phyloP scores from a whole-genome alignment of 64 coral and sea anemone genomes.

The Orbicella faveolata region DNA sequence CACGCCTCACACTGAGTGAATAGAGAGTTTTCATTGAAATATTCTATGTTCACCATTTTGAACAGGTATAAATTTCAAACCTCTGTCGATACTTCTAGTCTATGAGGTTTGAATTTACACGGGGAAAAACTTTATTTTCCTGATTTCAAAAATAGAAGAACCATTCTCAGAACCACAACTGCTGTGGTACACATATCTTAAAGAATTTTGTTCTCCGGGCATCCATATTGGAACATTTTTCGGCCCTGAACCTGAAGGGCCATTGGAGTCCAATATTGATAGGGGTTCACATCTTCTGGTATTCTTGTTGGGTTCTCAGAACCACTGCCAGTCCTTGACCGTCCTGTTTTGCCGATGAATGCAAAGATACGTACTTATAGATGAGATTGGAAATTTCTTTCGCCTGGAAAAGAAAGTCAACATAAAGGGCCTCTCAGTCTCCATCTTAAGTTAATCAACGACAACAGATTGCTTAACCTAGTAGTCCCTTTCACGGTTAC shows the following conservation, averaged over 20 bases:
- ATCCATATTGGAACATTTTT: not conserved
- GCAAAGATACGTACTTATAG: conserved; percentile 48
- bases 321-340: conserved; percentile 48
- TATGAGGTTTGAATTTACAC: too few relatives aligned
- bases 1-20: not conserved
- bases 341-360: conserved; percentile 38
- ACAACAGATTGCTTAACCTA: too few relatives aligned
- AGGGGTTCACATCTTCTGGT: not conserved
- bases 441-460: not conserved
- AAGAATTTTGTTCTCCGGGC: not conserved
- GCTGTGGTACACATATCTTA: not conserved
- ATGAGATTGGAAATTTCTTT: conserved; percentile 62
- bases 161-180: not conserved
- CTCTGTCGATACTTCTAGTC: too few relatives aligned
- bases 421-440: not conserved
- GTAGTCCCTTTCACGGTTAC: too few relatives aligned
- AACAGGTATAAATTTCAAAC: not conserved
- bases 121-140: too few relatives aligned
- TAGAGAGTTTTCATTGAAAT: not conserved
- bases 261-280: not conserved
- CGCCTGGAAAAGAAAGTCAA: conserved; percentile 15
- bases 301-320: conserved; percentile 27
- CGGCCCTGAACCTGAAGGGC: not conserved
- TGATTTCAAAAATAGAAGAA: not conserved
- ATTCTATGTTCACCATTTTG: not conserved